A percentile compares a stretch with the other conserved stretches of the same genome.
Conservation (phyloP, 2,888 invertebrate species). For the Nemurella pictetii region DNA sequence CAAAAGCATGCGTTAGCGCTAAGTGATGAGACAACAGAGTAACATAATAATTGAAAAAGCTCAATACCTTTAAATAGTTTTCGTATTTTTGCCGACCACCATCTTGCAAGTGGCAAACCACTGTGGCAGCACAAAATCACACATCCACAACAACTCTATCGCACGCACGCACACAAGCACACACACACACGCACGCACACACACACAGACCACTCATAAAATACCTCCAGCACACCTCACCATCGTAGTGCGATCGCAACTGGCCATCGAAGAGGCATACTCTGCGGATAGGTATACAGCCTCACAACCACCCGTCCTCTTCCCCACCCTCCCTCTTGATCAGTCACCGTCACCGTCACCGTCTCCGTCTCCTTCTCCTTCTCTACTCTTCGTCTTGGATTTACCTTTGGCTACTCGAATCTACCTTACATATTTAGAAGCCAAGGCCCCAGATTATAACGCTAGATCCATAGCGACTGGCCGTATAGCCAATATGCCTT, state of each 20-base stretch:
- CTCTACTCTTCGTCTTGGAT: not conserved
- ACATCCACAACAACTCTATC: not conserved
- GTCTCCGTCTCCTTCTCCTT: conserved; percentile 14
- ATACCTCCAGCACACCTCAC: not conserved
- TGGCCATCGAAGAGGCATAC: not conserved
- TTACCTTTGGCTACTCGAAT: not conserved
- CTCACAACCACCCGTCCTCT: not conserved
- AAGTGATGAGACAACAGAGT: too few species aligned
- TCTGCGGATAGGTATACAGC: not conserved
- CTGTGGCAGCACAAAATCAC: not conserved
- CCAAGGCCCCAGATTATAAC: not conserved
- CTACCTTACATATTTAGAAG: not conserved
- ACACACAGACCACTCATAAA: too few species aligned
- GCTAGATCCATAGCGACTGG: not conserved
- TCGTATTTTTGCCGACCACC: not conserved
- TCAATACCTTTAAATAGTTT: not conserved
- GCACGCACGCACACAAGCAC: too few species aligned
- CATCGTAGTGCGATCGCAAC: not conserved
- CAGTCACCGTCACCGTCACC: not conserved
- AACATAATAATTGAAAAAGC: too few species aligned
- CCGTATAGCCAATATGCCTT: not conserved
- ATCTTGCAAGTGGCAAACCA: not conserved
- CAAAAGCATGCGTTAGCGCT: too few species aligned
- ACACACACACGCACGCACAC: too few species aligned
- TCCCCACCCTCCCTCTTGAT: not conserved